These are phyloP conservation scores for Athene cunicularia DNA, from an alignment of 2,113 vertebrate species.

Conservation along the genomic window DNA sequence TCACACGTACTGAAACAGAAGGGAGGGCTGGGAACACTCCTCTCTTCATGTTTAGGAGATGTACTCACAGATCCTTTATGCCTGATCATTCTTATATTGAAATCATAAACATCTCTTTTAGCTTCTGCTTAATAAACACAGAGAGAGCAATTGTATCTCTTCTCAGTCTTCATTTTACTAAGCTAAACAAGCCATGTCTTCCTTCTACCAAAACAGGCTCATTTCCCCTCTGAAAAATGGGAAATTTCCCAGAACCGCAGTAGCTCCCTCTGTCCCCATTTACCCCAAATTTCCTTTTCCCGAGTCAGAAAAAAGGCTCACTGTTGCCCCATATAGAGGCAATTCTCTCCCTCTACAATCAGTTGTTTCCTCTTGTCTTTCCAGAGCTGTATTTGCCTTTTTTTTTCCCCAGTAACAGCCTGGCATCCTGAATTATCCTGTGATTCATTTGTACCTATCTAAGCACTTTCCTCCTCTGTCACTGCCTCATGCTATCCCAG, in stretches of 20 bases:
- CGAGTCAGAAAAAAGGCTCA: background rate
- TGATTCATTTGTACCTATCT: background rate
- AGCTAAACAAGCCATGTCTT: background rate
- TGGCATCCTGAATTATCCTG: background rate
- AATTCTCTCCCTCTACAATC: background rate
- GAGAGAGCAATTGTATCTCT: background rate
- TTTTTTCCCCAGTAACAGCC: background rate
- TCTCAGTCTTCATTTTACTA: background rate
- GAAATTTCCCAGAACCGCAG: background rate
- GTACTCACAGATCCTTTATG: background rate
- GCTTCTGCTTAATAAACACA: background rate
- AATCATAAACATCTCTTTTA: background rate
- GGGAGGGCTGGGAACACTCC: background rate
- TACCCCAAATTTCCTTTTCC: background rate
- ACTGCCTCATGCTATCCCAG: background rate
- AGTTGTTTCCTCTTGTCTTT: background rate
- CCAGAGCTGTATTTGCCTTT: background rate
- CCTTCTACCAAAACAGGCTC: background rate
- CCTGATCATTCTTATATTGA: background rate
- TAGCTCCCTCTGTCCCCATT: background rate
- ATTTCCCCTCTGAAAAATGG: background rate
- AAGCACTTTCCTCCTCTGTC: background rate
- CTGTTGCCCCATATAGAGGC: background rate
- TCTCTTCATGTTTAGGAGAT: background rate
- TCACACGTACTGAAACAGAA: background rate